phyloP scores from a whole-genome alignment of 2,797 vertebrate genomes.

The Graptemys geographica region DNA sequence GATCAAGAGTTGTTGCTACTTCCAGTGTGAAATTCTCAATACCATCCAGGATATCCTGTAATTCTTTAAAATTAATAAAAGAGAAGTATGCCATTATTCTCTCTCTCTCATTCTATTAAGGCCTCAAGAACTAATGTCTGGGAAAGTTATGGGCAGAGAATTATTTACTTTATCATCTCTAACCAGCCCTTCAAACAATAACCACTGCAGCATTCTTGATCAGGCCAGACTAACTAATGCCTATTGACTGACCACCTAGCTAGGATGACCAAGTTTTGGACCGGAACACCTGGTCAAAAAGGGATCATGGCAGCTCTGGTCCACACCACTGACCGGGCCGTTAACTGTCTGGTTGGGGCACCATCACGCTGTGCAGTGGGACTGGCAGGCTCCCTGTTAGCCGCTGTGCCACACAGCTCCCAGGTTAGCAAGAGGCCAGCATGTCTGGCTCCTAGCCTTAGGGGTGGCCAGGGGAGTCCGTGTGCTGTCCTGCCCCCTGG shows the following conservation, averaged over 20 bases:
- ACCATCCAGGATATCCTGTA: accelerated
- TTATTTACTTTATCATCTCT: not conserved
- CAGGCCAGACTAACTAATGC: not conserved
- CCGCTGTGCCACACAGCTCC: too few species aligned
- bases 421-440: too few species aligned
- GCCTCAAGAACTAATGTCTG: not conserved
- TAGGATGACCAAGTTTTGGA: too few species aligned
- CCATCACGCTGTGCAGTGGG: too few species aligned
- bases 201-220: not conserved
- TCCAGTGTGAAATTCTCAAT: not conserved
- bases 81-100: not conserved
- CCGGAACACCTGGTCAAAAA: too few species aligned
- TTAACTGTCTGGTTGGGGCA: too few species aligned
- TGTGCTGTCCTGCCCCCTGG: too few species aligned
- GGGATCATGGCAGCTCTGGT: too few species aligned
- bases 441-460: too few species aligned
- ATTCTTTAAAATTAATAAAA: not conserved
- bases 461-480: too few species aligned
- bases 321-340: too few species aligned
- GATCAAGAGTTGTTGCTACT: not conserved
- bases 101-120: not conserved
- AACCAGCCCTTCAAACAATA: not conserved
- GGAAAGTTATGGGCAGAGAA: not conserved
- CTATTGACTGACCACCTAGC: not conserved
- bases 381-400: too few species aligned